These are phyloP conservation scores for Yponomeuta cagnagella DNA, from an alignment of 2,888 invertebrate species.

Conservation along the genomic window DNA sequence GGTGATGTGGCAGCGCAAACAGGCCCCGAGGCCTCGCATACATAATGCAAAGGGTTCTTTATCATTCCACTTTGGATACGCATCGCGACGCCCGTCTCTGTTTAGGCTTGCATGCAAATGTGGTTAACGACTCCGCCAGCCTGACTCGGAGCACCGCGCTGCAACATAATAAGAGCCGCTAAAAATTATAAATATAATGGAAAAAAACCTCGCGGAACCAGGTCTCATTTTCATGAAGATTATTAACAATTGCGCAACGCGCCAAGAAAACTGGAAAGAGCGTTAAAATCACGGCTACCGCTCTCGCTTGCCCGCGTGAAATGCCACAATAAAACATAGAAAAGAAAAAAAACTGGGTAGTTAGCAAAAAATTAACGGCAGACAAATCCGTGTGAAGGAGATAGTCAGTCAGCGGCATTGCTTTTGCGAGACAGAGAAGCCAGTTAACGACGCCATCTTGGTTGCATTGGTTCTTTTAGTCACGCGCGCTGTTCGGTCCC, in stretches of 20 bases:
- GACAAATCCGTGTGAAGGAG: conserved; percentile 46
- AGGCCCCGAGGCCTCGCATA: conserved; percentile 38
- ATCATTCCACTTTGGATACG: conserved; percentile 37
- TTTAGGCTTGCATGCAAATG: conserved; percentile 45
- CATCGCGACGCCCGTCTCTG: conserved; percentile 32
- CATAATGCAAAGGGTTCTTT: conserved; percentile 52
- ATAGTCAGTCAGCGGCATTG: conserved; percentile 29
- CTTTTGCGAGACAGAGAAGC: conserved; percentile 45
- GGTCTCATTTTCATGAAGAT: background rate
- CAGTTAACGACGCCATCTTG: conserved; percentile 55
- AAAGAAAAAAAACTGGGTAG: conserved; percentile 39
- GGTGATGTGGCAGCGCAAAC: conserved; percentile 32
- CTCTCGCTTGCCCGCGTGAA: conserved; percentile 39
- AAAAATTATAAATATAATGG: background rate
- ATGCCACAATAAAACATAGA: conserved; percentile 48
- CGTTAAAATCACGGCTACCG: background rate
- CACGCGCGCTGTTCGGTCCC: conserved; percentile 57
- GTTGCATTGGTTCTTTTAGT: conserved; percentile 63
- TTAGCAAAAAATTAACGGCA: conserved; percentile 60
- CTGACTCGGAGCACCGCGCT: background rate
- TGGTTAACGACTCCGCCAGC: conserved; percentile 31
- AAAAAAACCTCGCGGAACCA: background rate
- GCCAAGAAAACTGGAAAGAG: background rate
- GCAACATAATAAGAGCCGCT: background rate
- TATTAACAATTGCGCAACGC: background rate